Conservation (phyloP, 1,140 invertebrate genomes). For the Drosophila subobscura region DNA sequence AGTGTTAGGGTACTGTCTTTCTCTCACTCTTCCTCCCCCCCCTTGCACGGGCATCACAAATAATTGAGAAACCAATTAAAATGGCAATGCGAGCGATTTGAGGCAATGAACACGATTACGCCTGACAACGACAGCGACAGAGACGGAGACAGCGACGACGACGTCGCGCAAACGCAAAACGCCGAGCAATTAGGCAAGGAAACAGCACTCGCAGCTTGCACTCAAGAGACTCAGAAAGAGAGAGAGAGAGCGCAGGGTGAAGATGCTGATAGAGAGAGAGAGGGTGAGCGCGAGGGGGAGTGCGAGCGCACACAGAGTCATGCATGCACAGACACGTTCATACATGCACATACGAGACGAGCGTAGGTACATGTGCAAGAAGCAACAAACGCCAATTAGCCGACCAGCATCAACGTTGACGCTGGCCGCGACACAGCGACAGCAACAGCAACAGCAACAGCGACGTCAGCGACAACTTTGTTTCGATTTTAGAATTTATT, state of each 20-base stretch:
- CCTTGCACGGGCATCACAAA: conserved; percentile 22
- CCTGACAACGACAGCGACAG: conserved; percentile 26
- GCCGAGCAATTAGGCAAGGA: conserved; percentile 56
- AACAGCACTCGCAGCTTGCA: conserved; percentile 19
- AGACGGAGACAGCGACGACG: not conserved
- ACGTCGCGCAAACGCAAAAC: conserved; percentile 69
- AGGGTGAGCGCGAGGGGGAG: not conserved
- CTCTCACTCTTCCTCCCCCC: not conserved
- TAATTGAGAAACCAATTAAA: conserved; percentile 58
- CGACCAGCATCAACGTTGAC: conserved; percentile 9
- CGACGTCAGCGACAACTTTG: conserved; percentile 50
- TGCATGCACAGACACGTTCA: conserved; percentile 3
- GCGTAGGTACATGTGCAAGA: conserved; percentile 27
- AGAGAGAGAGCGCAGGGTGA: not conserved
- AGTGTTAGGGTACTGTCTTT: conserved; percentile 15
- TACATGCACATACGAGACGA: too few relatives aligned
- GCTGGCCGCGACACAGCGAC: conserved; percentile 18
- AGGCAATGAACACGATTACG: conserved; percentile 51
- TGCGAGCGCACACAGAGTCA: conserved; percentile 6
- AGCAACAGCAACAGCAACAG: not conserved
- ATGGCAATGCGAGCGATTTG: conserved; percentile 55
- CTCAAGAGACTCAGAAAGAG: not conserved
- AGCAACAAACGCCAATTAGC: conserved; percentile 63
- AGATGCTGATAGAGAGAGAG: not conserved
- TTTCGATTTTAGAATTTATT: conserved; percentile 71